Conservation (phyloP, 2,113 vertebrate genomes). For the Phoenicopterus ruber region DNA sequence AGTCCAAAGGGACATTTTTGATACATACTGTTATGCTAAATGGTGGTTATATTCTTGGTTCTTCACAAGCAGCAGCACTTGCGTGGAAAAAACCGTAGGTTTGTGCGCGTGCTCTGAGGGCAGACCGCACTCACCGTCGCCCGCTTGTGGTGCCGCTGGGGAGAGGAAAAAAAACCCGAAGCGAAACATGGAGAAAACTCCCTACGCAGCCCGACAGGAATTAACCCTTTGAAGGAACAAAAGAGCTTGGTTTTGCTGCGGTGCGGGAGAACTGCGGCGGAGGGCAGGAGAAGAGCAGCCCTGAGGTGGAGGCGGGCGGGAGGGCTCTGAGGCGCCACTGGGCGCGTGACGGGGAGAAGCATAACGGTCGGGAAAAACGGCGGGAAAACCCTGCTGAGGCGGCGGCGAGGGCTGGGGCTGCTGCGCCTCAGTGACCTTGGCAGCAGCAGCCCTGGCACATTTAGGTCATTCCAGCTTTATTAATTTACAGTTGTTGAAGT, state of each 20-base stretch:
- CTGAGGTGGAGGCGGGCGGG: too few relatives aligned
- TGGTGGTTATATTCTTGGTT: rapidly evolving
- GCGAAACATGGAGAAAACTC: neutral
- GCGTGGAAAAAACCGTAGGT: too few relatives aligned
- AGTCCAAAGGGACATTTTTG: neutral
- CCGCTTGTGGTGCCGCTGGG: neutral
- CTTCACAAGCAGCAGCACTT: neutral
- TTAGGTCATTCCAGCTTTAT: too few relatives aligned
- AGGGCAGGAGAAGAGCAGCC: too few relatives aligned
- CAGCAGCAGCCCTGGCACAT: neutral
- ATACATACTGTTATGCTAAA: neutral
- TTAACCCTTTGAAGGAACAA: neutral
- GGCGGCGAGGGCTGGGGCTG: too few relatives aligned
- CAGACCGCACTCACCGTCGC: rapidly evolving
- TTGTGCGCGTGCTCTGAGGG: neutral
- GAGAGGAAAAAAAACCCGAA: neutral
- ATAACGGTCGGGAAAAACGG: neutral
- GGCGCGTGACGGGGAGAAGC: too few relatives aligned
- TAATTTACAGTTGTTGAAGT: neutral
- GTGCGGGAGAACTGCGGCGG: neutral
- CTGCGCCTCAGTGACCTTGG: neutral
- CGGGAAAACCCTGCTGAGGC: neutral
- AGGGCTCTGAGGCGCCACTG: rapidly evolving
- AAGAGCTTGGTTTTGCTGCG: neutral
- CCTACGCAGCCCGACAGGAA: neutral